Conservation (phyloP, 2,888 invertebrate genomes). For the Papilio protenor region DNA sequence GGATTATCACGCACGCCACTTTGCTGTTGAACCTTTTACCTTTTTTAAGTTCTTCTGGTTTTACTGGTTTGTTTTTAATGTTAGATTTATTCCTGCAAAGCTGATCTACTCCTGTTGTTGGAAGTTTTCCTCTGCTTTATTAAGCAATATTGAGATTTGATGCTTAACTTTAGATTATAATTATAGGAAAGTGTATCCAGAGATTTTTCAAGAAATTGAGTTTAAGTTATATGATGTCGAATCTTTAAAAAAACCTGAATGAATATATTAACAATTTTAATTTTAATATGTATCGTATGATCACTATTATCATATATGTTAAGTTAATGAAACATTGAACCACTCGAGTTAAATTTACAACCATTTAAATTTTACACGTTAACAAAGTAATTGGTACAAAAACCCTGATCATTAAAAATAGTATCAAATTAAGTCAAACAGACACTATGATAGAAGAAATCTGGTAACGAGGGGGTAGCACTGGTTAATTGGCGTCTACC, state of each 20-base stretch:
- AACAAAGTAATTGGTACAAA: neutral
- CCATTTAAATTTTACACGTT: neutral
- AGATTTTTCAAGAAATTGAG: neutral
- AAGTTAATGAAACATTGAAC: neutral
- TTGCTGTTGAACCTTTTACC: conserved; percentile 27
- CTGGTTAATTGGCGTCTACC: conserved; percentile 65
- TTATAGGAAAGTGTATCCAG: too few species aligned
- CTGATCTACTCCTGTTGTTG: too few species aligned
- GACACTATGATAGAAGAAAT: conserved; percentile 40
- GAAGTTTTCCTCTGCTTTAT: neutral
- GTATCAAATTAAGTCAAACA: neutral
- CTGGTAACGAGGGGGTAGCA: conserved; percentile 52
- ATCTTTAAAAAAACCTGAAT: neutral
- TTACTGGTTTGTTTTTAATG: conserved; percentile 42
- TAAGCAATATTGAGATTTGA: neutral
- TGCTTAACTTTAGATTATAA: too few species aligned
- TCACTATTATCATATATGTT: neutral
- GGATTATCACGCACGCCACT: conserved; percentile 27
- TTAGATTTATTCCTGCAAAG: conserved; percentile 20
- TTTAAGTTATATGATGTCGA: neutral
- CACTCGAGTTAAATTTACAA: neutral
- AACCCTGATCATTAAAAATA: neutral
- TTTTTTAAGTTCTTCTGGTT: conserved; percentile 36
- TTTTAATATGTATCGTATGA: neutral
- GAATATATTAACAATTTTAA: neutral